Conservation (phyloP, 2,113 vertebrate species). For the Notarius lentiginosus region DNA sequence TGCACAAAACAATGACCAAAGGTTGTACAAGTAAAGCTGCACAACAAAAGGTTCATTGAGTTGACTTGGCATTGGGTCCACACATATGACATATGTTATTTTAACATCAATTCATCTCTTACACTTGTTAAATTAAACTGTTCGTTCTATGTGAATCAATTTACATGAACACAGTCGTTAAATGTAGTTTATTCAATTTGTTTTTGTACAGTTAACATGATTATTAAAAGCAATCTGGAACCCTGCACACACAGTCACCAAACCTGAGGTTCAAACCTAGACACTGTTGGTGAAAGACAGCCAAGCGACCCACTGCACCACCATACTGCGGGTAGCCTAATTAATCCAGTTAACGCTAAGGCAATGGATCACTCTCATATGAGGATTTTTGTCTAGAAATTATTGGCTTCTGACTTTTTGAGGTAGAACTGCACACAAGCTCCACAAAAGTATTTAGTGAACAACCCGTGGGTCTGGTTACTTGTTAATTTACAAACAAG, state of each 20-base stretch:
- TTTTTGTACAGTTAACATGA: background rate
- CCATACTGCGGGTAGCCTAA: background rate
- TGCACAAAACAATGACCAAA: background rate
- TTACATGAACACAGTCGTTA: background rate
- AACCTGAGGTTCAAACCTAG: background rate
- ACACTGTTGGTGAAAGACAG: background rate
- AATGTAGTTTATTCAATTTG: background rate
- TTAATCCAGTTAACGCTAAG: background rate
- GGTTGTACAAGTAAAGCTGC: background rate
- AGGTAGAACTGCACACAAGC: background rate
- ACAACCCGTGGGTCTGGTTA: background rate
- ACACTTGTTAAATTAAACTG: background rate
- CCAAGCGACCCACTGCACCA: background rate
- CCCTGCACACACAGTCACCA: background rate
- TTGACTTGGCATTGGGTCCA: background rate
- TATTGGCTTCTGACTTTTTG: background rate
- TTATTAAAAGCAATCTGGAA: background rate
- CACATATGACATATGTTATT: background rate
- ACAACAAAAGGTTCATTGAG: background rate
- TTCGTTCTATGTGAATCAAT: background rate
- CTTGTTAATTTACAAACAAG: background rate
- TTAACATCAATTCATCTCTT: background rate
- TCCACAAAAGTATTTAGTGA: background rate
- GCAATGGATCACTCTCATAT: background rate
- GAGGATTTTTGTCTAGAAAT: background rate